Base-by-base conservation (phyloP, 1,140 invertebrate genomes). In the Pseudomyrmex flavicornis region DNA sequence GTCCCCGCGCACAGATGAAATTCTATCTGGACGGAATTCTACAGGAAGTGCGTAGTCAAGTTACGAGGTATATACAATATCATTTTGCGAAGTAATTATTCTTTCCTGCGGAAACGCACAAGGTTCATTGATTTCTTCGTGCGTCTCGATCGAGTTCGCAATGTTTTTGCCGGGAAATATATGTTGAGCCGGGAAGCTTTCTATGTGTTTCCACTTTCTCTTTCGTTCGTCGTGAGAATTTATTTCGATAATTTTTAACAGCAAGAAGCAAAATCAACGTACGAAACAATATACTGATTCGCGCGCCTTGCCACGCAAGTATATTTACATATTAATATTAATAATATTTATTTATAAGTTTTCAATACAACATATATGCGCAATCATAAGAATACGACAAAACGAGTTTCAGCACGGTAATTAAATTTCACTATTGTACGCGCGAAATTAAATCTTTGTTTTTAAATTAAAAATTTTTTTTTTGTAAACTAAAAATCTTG, bases 1-100 rank as follows among this genome's bases (percentile, higher is more conserved):
- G 12, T 65, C n/a, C 17, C 65, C 22, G 5, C 8, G 3, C 48
- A 44, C 35, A 59, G 44, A 79, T 79, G 46, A 80, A 80, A 70
- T 70, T 80, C 66, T 59, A 70, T 12, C 44, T 48, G 12, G 22
- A 35, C 35, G 35, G 35, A 35, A 5, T 59, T 35, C 66, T 69
- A 8, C n/a, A 52, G 35, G 35, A 26, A 54, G 50, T 26, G 70
- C 13, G 20, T 20, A n/a, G 35, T 70, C 35, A 9, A 48, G 20
- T 70, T 70, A 70, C 65, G 12, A n/a, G 15, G n/a, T 9, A 3
- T 3, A 26, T 26, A 35, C 3, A 0, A 0, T n/a, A 70, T 56
- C 12, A 48, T 80, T 12, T 79, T 69, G 12, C 7, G 58, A 59
- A 26, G 69, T 58, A 59, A 69, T 58, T 58, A 35, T 59, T 3